phyloP scores from a whole-genome alignment of 64 coral and sea anemone species.

The Montipora sp. region DNA sequence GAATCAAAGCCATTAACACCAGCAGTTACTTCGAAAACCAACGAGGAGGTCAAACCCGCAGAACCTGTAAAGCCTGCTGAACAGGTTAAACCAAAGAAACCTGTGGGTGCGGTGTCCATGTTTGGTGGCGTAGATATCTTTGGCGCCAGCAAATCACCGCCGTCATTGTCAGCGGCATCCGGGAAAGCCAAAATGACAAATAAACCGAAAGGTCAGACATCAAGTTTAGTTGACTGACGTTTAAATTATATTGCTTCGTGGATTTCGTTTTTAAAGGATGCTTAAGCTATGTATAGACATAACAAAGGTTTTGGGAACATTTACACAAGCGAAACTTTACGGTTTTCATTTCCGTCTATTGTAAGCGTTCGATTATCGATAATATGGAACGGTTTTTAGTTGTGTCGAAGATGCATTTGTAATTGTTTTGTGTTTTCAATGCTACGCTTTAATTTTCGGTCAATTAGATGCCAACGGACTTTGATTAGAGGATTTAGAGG shows the following conservation, averaged over 20 bases:
- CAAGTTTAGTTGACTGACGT: no score
- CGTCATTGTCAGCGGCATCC: not conserved
- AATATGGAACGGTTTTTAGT: no score
- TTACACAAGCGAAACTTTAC: not conserved
- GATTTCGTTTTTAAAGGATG: no score
- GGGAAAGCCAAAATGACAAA: not conserved
- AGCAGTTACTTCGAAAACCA: conserved; percentile 1
- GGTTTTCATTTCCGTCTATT: no score
- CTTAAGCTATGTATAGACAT: no score
- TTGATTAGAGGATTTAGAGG: no score
- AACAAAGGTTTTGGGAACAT: no score
- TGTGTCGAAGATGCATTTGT: no score
- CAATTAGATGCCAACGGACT: no score
- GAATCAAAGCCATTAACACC: not conserved
- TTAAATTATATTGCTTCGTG: not conserved
- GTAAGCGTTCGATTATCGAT: no score
- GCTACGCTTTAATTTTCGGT: no score
- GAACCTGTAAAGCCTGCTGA: conserved; percentile 33
- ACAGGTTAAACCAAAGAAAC: conserved; percentile 74
- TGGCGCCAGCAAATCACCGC: conserved; percentile 52
- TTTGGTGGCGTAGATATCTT: conserved; percentile 92
- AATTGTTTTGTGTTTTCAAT: no score
- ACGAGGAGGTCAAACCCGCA: not conserved
- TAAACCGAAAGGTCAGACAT: conserved; percentile 42
- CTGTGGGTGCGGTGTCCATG: conserved; percentile 85